Percentiles rank a stretch among this genome's conserved stretches.
Evolutionary conservation across 2,113 vertebrate species (phyloP).

Genomic region (Sorex araneus): DNA sequence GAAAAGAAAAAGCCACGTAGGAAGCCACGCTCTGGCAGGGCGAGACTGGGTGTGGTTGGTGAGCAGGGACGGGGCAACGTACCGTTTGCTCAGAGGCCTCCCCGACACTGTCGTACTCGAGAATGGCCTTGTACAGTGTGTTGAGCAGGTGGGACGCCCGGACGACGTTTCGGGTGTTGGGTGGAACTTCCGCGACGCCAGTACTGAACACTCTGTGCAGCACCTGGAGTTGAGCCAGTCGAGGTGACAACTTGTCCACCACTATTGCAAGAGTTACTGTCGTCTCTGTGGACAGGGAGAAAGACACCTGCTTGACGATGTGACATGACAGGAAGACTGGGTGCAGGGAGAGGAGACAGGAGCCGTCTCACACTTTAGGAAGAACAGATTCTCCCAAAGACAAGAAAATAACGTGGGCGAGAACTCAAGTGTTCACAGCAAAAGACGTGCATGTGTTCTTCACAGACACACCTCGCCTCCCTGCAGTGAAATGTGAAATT

Average conservation of each 20-base stretch:
- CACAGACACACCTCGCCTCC: not conserved
- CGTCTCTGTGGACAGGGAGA: constrained; percentile 89
- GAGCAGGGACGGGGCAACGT: constrained; percentile 65
- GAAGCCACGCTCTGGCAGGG: not conserved
- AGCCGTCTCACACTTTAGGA: not conserved
- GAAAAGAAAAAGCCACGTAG: too few relatives aligned
- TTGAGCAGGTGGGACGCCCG: constrained; percentile 98
- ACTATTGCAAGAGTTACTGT: constrained; percentile 95
- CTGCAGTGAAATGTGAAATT: constrained; percentile 2
- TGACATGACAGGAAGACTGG: not conserved
- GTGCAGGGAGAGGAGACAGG: not conserved
- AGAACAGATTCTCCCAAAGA: constrained; percentile 8
- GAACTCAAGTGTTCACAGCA: not conserved
- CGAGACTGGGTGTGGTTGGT: not conserved
- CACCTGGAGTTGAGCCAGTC: constrained; percentile 96
- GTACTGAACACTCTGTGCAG: constrained; percentile 98
- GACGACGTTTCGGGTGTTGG: constrained; percentile 96
- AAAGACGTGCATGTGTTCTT: constrained; percentile 17
- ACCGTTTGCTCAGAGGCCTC: constrained; percentile 97
- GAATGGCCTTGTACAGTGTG: constrained; percentile 98
- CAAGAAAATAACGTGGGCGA: not conserved
- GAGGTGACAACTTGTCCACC: constrained; percentile 93
- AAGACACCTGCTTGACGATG: too few relatives aligned
- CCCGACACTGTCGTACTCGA: constrained; percentile 96
- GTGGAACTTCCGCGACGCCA: constrained; percentile 97